phyloP scores from a whole-genome alignment of 2,888 invertebrate species.

The Eupsilia transversa region DNA sequence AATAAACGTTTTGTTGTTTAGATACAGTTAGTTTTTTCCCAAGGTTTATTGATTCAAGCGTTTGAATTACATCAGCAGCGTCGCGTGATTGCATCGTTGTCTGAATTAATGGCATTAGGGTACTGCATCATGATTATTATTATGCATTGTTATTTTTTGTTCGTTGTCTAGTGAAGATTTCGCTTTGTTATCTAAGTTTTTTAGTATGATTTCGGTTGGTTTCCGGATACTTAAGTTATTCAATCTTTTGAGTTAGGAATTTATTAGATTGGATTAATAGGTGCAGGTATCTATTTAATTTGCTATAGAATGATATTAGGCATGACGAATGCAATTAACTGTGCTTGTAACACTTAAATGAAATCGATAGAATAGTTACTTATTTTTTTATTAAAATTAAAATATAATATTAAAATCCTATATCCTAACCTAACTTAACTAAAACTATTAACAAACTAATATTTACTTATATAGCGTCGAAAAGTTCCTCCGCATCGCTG shows the following conservation, averaged over 20 bases:
- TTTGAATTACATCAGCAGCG: conserved; percentile 58
- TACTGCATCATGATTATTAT: conserved; percentile 52
- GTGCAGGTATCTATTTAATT: neutral
- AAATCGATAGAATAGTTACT: no score
- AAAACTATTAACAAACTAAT: no score
- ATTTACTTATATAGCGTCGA: no score
- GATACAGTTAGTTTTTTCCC: conserved; percentile 72
- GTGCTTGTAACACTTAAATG: neutral
- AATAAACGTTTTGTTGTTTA: conserved; percentile 72
- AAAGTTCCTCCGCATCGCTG: no score
- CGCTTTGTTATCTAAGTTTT: conserved; percentile 34
- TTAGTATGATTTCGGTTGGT: conserved; percentile 11
- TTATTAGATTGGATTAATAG: neutral
- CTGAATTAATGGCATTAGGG: conserved; percentile 37
- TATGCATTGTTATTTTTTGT: conserved; percentile 60
- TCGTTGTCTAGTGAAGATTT: conserved; percentile 52
- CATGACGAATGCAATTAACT: no score
- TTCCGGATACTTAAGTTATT: conserved; percentile 26
- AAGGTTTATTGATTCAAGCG: conserved; percentile 65
- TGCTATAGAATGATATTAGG: no score
- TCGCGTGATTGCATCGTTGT: conserved; percentile 53
- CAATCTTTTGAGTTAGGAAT: conserved; percentile 1
- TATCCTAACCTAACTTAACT: no score
- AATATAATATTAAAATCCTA: no score
- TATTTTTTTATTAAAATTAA: no score